Evolutionary conservation across 2,797 vertebrate species (phyloP).

Genomic region (Salmo trutta): DNA sequence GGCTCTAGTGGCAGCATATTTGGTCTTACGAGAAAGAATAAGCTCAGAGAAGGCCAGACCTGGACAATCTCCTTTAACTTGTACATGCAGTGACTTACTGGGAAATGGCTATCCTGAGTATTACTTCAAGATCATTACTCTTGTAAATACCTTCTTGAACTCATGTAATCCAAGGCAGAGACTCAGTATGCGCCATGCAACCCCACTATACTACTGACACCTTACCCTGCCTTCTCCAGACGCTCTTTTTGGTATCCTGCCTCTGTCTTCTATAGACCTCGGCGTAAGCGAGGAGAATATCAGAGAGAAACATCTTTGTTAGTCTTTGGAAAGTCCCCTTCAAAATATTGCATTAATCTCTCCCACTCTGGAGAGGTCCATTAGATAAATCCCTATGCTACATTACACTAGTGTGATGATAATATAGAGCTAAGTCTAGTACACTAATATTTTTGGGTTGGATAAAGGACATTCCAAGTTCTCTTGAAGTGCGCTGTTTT

Average conservation of each 20-base stretch:
- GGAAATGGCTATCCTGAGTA: conserved; percentile 1
- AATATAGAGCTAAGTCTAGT: conserved; percentile 10
- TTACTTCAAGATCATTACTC: neutral
- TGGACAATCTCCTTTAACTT: neutral
- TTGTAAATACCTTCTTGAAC: no score
- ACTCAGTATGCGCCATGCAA: neutral
- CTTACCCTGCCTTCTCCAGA: neutral
- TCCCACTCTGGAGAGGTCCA: neutral
- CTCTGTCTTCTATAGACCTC: neutral
- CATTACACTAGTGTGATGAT: neutral
- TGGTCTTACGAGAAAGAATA: neutral
- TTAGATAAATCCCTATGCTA: conserved; percentile 3
- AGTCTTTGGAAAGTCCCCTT: conserved; percentile 24
- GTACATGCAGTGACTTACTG: neutral
- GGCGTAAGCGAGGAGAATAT: neutral
- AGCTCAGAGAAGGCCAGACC: neutral
- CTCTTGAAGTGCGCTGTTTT: neutral
- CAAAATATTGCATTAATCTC: conserved; percentile 29
- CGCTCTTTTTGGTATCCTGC: neutral
- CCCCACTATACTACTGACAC: neutral
- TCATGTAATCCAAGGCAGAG: neutral
- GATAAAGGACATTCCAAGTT: neutral
- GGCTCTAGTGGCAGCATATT: neutral
- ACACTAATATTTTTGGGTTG: conserved; percentile 18
- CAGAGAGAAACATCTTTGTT: neutral